Evolutionary conservation across 2,888 invertebrate species (phyloP).

Genomic region (Platerodrilus igneus): DNA sequence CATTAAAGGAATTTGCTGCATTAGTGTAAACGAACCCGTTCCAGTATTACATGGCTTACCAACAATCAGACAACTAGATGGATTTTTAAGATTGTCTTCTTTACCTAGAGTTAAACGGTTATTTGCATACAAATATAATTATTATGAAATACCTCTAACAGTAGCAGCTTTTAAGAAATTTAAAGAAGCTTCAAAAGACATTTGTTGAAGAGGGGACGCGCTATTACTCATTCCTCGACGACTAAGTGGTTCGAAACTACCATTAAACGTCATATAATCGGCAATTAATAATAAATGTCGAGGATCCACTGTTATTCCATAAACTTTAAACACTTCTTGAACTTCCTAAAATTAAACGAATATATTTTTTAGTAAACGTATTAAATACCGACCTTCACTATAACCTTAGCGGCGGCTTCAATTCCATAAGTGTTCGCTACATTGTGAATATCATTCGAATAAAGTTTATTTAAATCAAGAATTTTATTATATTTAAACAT

Average conservation of each 20-base stretch:
- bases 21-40: constrained; percentile 67
- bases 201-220: constrained; percentile 94
- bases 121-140: no score
- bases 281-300: constrained; percentile 89
- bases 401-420: constrained; percentile 88
- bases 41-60: constrained; percentile 80
- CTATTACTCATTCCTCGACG: constrained; percentile 84
- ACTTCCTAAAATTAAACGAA: constrained; percentile 62
- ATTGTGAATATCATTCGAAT: constrained; percentile 91
- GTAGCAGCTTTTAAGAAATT: constrained; percentile 79
- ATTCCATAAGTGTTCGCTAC: constrained; percentile 91
- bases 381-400: constrained; percentile 61
- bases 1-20: constrained; percentile 32
- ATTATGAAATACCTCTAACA: constrained; percentile 52
- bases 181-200: constrained; percentile 94
- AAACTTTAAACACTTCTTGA: constrained; percentile 92
- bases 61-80: constrained; percentile 81
- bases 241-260: constrained; percentile 84
- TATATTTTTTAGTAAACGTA: neutral
- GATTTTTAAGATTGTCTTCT: constrained; percentile 71
- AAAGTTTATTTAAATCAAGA: constrained; percentile 75
- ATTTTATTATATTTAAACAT: constrained; percentile 79
- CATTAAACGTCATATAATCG: constrained; percentile 97
- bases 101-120: constrained; percentile 65
- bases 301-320: constrained; percentile 93